Evolutionary conservation across 2,797 vertebrate species (phyloP).

Genomic region (Yasuhikotakia modesta): DNA sequence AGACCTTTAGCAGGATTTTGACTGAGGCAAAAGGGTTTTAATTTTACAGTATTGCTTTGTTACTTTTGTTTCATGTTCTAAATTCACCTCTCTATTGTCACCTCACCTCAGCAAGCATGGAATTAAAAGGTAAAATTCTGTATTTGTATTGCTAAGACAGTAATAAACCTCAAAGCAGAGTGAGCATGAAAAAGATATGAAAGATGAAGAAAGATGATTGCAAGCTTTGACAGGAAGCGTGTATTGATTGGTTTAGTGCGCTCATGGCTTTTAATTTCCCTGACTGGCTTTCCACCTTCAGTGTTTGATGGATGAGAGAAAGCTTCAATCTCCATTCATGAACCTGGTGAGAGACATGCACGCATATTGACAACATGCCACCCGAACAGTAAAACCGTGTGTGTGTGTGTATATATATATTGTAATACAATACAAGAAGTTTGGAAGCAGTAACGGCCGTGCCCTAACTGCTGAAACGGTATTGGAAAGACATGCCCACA

Average conservation of each 20-base stretch:
- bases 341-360: conserved; percentile 20
- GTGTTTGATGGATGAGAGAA: conserved; percentile 31
- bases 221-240: conserved; percentile 37
- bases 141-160: not conserved
- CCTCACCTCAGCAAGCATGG: not conserved
- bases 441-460: conserved; percentile 31
- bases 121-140: not conserved
- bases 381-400: conserved; percentile 36
- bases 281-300: conserved; percentile 46
- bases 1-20: conserved; percentile 30
- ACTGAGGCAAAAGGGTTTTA: not conserved
- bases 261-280: conserved; percentile 43
- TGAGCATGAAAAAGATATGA: conserved; percentile 24
- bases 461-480: conserved; percentile 34
- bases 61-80: not conserved
- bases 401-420: no score
- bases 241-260: conserved; percentile 30
- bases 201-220: conserved; percentile 39
- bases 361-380: conserved; percentile 19
- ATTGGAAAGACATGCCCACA: conserved; percentile 16
- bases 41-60: no score
- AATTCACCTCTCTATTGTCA: not conserved
- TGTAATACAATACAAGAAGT: conserved; percentile 29
- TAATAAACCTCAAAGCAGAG: conserved; percentile 22
- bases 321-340: conserved; percentile 47